Evolutionary conservation across 2,113 vertebrate genomes (phyloP), one percentile per base, ranked within the genome.

Genomic region (Ciconia maguari): DNA sequence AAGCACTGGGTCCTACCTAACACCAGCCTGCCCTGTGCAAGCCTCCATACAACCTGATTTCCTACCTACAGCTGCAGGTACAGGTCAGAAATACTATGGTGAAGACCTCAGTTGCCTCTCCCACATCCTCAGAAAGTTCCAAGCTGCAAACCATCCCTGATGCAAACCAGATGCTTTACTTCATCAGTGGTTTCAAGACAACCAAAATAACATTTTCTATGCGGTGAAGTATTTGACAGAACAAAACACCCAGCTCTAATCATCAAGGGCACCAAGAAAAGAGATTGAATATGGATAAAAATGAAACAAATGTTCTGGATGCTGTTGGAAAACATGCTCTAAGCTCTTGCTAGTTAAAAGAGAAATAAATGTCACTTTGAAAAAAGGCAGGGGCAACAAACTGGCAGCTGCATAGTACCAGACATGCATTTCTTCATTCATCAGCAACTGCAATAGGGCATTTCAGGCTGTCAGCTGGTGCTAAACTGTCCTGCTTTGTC

Each of bases 291-390:
- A 15, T 3, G 49, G 68, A 48, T 70, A 46, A 78, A 95, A 96
- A 80, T 4, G n/a, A 89, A 96, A 60, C 46, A 64, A 79, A 30
- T 13, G 27, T 38, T 61, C 57, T 78, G 77, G 68, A n/a, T 87
- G 76, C 38, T 93, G 60, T 12, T 42, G 46, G 41, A 54, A 92
- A 96, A 89, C 61, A 29, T 0, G 15, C 25, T 79, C 69, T 46
- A 38, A 84, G 55, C 48, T 78, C 89, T 93, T 0, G 0, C 11
- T 58, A 58, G 64, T 68, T 81, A 81, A 86, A 83, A 83, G 66
- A 90, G 46, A 96, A 62, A 80, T 74, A 94, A 91, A 86, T 71
- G 69, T 48, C 91, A 71, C 72, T 81, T 71, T 27, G 6, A 42
- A 74, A 86, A 87, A 86, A 51, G 32, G 49, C 61, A 89, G 30